Evolutionary conservation across 30 jellyfish, hydroid and myxozoan genomes (phyloP), one percentile per base, ranked within the genome.

Genomic region (Chrysaora quinquecirrha): DNA sequence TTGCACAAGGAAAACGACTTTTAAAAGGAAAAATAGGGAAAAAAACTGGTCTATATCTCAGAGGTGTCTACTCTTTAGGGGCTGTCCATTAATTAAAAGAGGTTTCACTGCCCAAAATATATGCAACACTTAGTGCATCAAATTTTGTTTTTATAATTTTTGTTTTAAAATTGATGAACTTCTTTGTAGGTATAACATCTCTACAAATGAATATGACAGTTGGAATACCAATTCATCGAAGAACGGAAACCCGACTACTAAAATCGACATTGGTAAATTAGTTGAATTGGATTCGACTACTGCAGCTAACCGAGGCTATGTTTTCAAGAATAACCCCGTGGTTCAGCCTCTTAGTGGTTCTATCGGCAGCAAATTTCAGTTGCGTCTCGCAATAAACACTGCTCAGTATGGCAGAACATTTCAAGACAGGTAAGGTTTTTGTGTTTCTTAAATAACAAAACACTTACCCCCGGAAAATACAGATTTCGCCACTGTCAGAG

Each of bases 361-460:
- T 24, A 49, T 67, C 25, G 83, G 95, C n/a, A 62, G 52, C 46
- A 86, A 82, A 63, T 82, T 93, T 16, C 78, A 87, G 33, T 69
- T 93, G 64, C 84, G 81, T 25, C 90, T 93, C 28, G 98, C 98
- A 14, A 87, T 93, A 78, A 93, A 93, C 77, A 93, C 98, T 27
- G 98, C 98, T 16, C 98, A 93, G 75, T 93, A 68, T 75, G 98
- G 98, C 30, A 48, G 98, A 49, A 83, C 96, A 56, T 93, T 93
- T 82, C 96, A 93, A 81, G 98, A 93, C 70, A 87, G 98, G 98
- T 93, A 64, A 11, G 85, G 9, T 1, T 25, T n/a, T 58, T 7
- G 9, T 58, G 9, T 58, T 19, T 21, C 4, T 3, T 58, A 4
- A n/a, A 58, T n/a, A n/a, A 58, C 71, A 58, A 58, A 25, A 38